Evolutionary conservation across 2,113 vertebrate genomes (phyloP), one percentile per base, ranked within the genome.

Genomic region (Trinectes maculatus): DNA sequence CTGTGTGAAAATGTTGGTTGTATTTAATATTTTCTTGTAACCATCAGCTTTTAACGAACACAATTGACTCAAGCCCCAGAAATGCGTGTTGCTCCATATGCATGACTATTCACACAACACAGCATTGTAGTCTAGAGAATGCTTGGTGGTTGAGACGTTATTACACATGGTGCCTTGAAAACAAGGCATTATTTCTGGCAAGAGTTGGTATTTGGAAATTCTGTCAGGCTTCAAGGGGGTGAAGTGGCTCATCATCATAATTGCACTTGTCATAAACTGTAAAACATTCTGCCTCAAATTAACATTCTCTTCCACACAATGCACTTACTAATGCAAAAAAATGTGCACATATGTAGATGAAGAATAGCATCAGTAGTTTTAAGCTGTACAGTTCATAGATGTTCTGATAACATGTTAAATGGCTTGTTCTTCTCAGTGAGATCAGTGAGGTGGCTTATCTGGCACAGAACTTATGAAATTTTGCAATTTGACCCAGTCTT

Each of bases 21-120:
- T 36, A 6, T 66, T 25, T 16, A 19, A 28, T 37, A 24, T 34
- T n/a, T n/a, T n/a, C n/a, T n/a, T n/a, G n/a, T n/a, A n/a, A n/a
- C n/a, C n/a, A n/a, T n/a, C n/a, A n/a, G n/a, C n/a, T n/a, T n/a
- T n/a, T n/a, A n/a, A n/a, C n/a, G n/a, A n/a, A n/a, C n/a, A n/a
- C n/a, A n/a, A n/a, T n/a, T n/a, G n/a, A n/a, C n/a, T n/a, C n/a
- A n/a, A n/a, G n/a, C n/a, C n/a, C n/a, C n/a, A n/a, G n/a, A n/a
- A n/a, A n/a, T n/a, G n/a, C 26, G 47, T 26, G 6, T 15, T 65
- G 6, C 37, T 49, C 5, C 5, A 42, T 62, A 62, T 53, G 42
- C 29, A 3, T 54, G 11, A 62, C 13, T 18, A 40, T 8, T 46
- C 39, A 36, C 33, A 34, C n/a, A 19, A 56, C 37, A 36, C 51